These are phyloP conservation scores for Indicator indicator DNA, from an alignment of 2,113 vertebrate genomes.

Conservation along the genomic window DNA sequence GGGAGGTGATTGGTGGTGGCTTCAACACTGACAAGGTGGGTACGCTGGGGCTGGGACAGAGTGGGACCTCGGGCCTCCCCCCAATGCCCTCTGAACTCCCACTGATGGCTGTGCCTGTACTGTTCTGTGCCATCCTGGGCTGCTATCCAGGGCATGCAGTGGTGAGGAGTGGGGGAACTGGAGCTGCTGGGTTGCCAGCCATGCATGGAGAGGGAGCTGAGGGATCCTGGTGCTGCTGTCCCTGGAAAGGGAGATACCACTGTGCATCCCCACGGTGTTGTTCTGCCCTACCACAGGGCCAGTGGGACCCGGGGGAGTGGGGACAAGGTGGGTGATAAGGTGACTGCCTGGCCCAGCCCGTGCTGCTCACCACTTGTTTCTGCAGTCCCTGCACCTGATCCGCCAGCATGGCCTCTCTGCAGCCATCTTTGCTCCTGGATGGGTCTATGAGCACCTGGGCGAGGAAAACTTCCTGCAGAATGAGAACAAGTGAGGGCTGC, in stretches of 20 bases:
- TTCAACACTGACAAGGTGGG: conserved; percentile 88
- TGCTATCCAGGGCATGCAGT: fast-evolving
- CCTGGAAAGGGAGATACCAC: background rate
- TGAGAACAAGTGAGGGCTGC: conserved; percentile 86
- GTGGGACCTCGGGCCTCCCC: background rate
- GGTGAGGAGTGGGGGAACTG: background rate
- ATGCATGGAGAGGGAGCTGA: background rate
- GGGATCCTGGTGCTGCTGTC: background rate
- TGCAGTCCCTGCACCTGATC: conserved; percentile 87
- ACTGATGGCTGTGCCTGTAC: background rate
- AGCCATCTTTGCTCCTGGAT: conserved; percentile 94
- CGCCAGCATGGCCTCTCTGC: conserved; percentile 84
- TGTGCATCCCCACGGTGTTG: background rate
- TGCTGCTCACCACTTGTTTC: background rate
- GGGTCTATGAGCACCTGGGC: conserved; percentile 92
- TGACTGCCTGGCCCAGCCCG: fast-evolving
- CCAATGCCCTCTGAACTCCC: fast-evolving
- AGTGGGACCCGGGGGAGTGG: background rate
- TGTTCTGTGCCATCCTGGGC: background rate
- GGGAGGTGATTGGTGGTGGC: conserved; percentile 85
- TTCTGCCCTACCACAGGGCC: background rate
- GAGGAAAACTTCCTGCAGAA: conserved; percentile 85
- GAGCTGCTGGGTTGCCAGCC: background rate
- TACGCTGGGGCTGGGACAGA: background rate
- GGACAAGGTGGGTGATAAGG: background rate